Evolutionary conservation across 2,888 invertebrate genomes (phyloP), one percentile per base, ranked within the genome.

Genomic region (Campoplex capitator): DNA sequence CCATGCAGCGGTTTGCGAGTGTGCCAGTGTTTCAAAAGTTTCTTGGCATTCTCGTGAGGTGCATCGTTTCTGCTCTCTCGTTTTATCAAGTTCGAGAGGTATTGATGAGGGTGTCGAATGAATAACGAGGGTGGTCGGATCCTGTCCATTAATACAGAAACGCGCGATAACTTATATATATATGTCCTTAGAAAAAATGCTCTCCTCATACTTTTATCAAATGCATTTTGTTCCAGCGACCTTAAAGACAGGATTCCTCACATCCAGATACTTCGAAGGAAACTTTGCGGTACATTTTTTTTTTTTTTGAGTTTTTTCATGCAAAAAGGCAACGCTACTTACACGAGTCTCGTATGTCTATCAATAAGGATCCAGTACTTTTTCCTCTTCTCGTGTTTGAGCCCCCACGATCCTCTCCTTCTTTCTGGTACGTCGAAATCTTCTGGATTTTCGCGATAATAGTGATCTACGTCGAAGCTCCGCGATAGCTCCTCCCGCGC

Each of bases 371-470:
- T 56, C n/a, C 23, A n/a, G 38, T 6, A 9, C 11, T n/a, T 9
- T 38, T n/a, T 23, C 38, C 35, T 28, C 13, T 23, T 3, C 28
- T 32, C 13, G 6, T 58, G 28, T 2, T 16, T 16, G 42, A 8
- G 42, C 8, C 32, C 16, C 16, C 32, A 13, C 16, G n/a, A 48
- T 11, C 45, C 11, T 48, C 48, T 70, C 23, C 23, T 35, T 11
- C 73, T 56, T 73, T 38, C 73, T 56, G 54, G 73, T 38, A 73
- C 16, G 54, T 38, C 38, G 56, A 9, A 73, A 56, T 56, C 2
- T 54, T 73, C 89, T 90, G 90, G 88, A 65, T 89, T 87, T 88
- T 79, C 83, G 88, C 91, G 91, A 92, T 92, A 92, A 92, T 90
- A 89, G 88, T 91, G 91, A 91, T 90, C 88, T 89, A 91, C 73